Percentiles rank a stretch among this genome's conserved stretches.
phyloP scores from a whole-genome alignment of 2,888 invertebrate species.

The Tenthredo livida region DNA sequence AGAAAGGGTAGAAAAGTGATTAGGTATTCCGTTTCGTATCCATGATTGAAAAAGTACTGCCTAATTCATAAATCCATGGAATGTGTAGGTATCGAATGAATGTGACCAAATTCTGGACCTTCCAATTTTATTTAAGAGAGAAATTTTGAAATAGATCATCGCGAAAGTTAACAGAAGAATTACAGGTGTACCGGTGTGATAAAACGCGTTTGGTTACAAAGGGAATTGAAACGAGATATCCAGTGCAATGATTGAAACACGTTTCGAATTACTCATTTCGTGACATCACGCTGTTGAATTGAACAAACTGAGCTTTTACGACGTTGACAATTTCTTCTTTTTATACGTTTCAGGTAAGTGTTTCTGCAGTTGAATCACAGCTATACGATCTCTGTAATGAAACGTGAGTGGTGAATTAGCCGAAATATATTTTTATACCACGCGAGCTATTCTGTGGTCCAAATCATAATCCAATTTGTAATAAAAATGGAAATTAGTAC shows the following conservation, averaged over 20 bases:
- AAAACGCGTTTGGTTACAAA: conserved; percentile 44
- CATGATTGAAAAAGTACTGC: not conserved
- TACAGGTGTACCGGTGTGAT: conserved; percentile 21
- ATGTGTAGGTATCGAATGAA: not conserved
- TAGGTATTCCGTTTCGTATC: not conserved
- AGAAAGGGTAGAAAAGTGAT: not conserved
- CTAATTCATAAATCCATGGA: not conserved
- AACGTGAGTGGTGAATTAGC: conserved; percentile 46
- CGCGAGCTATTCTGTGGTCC: conserved; percentile 28
- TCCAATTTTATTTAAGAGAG: not conserved
- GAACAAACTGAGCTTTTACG: conserved; percentile 1
- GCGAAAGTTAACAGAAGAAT: conserved; percentile 17
- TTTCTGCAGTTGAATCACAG: not conserved
- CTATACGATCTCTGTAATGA: conserved; percentile 10
- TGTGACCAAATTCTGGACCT: not conserved
- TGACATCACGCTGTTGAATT: not conserved
- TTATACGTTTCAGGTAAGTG: conserved; percentile 63
- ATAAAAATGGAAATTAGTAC: conserved; percentile 75
- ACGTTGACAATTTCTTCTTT: conserved; percentile 49
- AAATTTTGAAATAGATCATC: conserved; percentile 20
- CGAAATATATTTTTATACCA: conserved; percentile 18
- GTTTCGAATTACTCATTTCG: conserved; percentile 48
- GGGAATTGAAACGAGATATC: conserved; percentile 41
- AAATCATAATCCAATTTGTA: conserved; percentile 71
- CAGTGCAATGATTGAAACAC: conserved; percentile 45